Conservation (phyloP, 2,113 vertebrate species). For the Peromyscus polionotus region DNA sequence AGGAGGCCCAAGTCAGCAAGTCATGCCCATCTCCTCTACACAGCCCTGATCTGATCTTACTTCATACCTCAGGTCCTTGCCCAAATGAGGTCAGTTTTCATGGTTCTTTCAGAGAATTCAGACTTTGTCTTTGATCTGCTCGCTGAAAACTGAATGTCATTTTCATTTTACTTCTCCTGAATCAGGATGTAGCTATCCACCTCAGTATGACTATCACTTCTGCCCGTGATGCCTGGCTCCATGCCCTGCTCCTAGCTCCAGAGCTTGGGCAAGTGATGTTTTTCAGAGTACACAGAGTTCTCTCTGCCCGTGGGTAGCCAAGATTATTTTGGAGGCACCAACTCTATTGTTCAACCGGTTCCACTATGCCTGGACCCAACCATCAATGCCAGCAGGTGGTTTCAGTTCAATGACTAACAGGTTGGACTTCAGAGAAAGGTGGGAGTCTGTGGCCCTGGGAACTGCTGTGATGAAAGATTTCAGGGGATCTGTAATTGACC, state of each 20-base stretch:
- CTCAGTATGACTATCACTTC: background rate
- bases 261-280: background rate
- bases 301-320: background rate
- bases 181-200: background rate
- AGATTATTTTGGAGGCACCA: background rate
- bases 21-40: background rate
- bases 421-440: background rate
- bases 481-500: background rate
- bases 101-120: background rate
- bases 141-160: background rate
- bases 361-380: background rate
- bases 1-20: background rate
- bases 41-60: background rate
- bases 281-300: slow-evolving; percentile 16
- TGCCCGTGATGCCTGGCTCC: background rate
- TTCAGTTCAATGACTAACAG: background rate
- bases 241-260: background rate
- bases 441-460: background rate
- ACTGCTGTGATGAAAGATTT: background rate
- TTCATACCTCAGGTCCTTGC: background rate
- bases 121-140: background rate
- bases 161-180: slow-evolving; percentile 2
- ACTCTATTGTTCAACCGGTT: background rate
- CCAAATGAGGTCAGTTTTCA: background rate
- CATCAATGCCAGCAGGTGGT: background rate